Conservation (phyloP, 2,113 vertebrate genomes). For the Pelecanus crispus region DNA sequence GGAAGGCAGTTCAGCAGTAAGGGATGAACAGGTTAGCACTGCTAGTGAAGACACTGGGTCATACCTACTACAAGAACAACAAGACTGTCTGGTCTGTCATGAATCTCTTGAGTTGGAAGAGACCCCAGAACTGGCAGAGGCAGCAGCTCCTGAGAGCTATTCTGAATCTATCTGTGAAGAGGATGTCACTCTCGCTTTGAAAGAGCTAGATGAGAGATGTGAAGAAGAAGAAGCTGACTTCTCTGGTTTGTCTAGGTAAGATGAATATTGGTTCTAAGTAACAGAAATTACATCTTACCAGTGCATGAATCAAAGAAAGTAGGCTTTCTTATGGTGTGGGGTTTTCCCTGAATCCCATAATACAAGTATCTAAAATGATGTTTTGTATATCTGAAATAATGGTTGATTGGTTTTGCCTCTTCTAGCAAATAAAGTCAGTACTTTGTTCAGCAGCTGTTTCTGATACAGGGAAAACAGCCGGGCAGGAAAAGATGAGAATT, state of each 20-base stretch:
- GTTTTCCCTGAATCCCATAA: neutral
- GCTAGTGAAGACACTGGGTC: conserved; percentile 88
- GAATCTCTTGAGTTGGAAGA: conserved; percentile 83
- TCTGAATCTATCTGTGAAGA: conserved; percentile 91
- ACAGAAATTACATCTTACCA: neutral
- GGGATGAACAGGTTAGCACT: conserved; percentile 89
- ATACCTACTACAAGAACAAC: conserved; percentile 77
- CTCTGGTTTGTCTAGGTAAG: conserved; percentile 90
- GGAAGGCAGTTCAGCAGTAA: conserved; percentile 77
- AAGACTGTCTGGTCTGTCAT: conserved; percentile 76
- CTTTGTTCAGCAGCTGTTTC: neutral
- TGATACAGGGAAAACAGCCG: neutral
- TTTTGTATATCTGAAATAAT: neutral
- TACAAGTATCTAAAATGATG: neutral
- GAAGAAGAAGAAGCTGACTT: conserved; percentile 94
- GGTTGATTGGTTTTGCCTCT: neutral
- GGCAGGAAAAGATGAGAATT: neutral
- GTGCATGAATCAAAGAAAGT: neutral
- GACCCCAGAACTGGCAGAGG: conserved; percentile 77
- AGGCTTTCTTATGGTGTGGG: neutral
- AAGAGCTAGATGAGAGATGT: conserved; percentile 94
- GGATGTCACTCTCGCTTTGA: conserved; percentile 92
- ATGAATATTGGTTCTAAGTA: neutral
- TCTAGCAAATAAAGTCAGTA: neutral
- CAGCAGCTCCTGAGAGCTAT: conserved; percentile 77